A percentile compares a stretch with the other conserved stretches of the same genome.
Conservation (phyloP, 2,888 invertebrate species). For the Orthosia incerta region DNA sequence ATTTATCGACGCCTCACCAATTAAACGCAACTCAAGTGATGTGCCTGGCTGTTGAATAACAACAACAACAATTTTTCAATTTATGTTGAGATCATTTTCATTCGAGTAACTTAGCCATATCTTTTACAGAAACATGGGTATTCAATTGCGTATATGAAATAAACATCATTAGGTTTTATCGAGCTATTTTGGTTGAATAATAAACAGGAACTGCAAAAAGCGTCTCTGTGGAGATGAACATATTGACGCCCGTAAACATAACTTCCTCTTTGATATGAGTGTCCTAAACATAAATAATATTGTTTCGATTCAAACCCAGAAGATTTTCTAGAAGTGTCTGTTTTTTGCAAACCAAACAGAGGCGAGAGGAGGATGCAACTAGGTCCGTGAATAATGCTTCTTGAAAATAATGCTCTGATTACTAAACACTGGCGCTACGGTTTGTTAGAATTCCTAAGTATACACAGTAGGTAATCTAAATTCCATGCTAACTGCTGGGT, state of each 20-base stretch:
- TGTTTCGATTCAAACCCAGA: constrained; percentile 22
- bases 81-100: too few species aligned
- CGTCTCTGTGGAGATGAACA: constrained; percentile 2
- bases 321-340: constrained; percentile 8
- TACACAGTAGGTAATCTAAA: constrained; percentile 49
- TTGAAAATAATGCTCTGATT: constrained; percentile 31
- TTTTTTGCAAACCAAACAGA: constrained; percentile 15
- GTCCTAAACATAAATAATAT: constrained; percentile 28
- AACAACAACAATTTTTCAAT: too few species aligned
- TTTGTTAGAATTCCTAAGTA: constrained; percentile 49
- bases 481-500: constrained; percentile 43
- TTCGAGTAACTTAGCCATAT: too few species aligned
- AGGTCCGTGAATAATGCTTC: constrained; percentile 17
- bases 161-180: neutral
- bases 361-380: neutral
- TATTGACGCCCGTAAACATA: constrained; percentile 9
- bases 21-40: too few species aligned
- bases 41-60: too few species aligned
- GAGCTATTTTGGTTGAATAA: neutral
- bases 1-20: too few species aligned
- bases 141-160: neutral
- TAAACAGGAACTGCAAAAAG: constrained; percentile 2
- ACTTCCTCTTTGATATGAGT: constrained; percentile 25
- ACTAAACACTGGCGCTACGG: constrained; percentile 28
- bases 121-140: neutral